These are phyloP conservation scores for Tribolium castaneum DNA, from an alignment of 1,140 invertebrate genomes.

Conservation along the genomic window DNA sequence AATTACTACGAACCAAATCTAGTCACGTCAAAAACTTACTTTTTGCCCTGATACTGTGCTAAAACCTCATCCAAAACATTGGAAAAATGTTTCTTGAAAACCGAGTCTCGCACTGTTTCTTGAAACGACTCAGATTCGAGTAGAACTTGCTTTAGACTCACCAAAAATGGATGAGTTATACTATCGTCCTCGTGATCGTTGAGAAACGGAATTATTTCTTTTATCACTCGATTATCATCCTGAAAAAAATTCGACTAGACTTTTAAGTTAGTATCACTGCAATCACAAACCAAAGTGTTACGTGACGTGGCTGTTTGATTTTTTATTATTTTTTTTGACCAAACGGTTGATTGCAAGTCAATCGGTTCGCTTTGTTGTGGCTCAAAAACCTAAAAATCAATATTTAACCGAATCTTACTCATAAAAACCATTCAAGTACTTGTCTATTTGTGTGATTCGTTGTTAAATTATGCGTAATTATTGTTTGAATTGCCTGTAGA, in stretches of 20 bases:
- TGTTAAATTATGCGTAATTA: constrained; percentile 58
- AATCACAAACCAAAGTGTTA: neutral
- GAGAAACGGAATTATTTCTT: constrained; percentile 52
- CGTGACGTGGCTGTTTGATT: constrained; percentile 8
- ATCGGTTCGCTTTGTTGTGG: neutral
- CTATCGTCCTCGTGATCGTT: constrained; percentile 52
- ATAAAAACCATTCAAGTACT: constrained; percentile 41
- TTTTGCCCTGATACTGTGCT: constrained; percentile 58
- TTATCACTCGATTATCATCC: constrained; percentile 5
- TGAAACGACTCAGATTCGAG: constrained; percentile 55
- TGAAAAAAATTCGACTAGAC: neutral
- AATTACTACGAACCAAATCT: neutral
- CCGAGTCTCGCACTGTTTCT: constrained; percentile 52
- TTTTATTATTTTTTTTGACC: constrained; percentile 44
- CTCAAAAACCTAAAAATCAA: neutral
- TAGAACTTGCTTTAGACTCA: constrained; percentile 54
- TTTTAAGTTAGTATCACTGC: neutral
- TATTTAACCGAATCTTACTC: neutral
- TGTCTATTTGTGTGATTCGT: constrained; percentile 45
- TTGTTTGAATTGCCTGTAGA: constrained; percentile 69
- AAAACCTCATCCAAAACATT: constrained; percentile 56
- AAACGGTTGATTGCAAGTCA: constrained; percentile 49
- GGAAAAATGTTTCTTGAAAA: constrained; percentile 58
- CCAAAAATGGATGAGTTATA: constrained; percentile 50
- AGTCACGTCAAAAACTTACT: constrained; percentile 50